phyloP scores from a whole-genome alignment of 2,888 invertebrate genomes.

The Mesochorus sp. region DNA sequence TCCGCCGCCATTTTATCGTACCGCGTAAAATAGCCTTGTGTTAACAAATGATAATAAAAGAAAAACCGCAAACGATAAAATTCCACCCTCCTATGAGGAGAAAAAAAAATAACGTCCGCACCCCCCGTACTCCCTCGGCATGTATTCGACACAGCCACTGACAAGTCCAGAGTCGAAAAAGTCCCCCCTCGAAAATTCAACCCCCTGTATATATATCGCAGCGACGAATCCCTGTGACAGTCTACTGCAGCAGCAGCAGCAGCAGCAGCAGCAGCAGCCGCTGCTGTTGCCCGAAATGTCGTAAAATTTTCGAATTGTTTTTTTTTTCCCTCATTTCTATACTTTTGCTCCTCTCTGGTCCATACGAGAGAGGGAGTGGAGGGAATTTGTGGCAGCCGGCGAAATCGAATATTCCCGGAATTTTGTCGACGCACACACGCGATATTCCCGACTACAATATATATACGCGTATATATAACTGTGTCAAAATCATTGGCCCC shows the following conservation, averaged over 20 bases:
- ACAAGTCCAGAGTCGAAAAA: conserved; percentile 41
- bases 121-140: conserved; percentile 13
- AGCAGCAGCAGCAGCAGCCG: neutral
- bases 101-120: conserved; percentile 12
- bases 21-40: neutral
- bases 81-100: neutral
- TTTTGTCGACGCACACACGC: neutral
- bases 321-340: conserved; percentile 25
- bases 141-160: conserved; percentile 45
- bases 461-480: neutral
- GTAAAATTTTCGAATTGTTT: conserved; percentile 64
- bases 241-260: neutral
- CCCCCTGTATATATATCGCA: neutral
- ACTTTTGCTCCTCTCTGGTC: neutral
- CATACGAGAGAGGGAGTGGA: neutral
- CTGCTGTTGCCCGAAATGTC: conserved; percentile 6
- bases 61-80: neutral
- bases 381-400: neutral
- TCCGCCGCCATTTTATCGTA: neutral
- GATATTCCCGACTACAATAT: too few relatives aligned
- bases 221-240: conserved; percentile 26
- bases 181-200: conserved; percentile 14
- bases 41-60: neutral
- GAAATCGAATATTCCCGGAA: conserved; percentile 24
- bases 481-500: conserved; percentile 7